These are phyloP conservation scores for Spheniscus mendiculus DNA, from an alignment of 2,113 vertebrate genomes.

Conservation along the genomic window DNA sequence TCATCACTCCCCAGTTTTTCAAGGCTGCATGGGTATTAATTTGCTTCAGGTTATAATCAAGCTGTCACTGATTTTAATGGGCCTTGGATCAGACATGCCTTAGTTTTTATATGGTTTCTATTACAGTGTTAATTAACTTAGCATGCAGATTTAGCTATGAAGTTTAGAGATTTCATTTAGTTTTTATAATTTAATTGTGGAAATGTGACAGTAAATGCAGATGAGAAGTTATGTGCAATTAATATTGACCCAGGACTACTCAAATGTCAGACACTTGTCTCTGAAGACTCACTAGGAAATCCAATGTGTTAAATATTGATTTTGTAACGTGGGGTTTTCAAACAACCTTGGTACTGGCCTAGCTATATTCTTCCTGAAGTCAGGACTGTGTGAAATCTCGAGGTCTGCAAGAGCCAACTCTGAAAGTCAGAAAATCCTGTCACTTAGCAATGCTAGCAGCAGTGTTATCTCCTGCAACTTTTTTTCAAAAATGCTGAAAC, in stretches of 20 bases:
- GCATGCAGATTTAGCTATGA: conserved; percentile 19
- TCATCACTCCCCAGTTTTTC: neutral
- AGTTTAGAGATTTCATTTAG: conserved; percentile 6
- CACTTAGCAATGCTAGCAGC: neutral
- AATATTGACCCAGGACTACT: conserved; percentile 16
- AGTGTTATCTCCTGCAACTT: neutral
- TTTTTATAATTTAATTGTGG: conserved; percentile 43
- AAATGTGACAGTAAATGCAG: conserved; percentile 3
- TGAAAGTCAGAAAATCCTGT: neutral
- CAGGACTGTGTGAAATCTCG: neutral
- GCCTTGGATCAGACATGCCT: neutral
- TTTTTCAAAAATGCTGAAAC: neutral
- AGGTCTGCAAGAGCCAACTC: neutral
- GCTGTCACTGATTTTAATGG: conserved; percentile 31
- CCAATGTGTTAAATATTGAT: conserved; percentile 6
- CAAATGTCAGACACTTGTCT: conserved; percentile 15
- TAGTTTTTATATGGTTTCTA: neutral
- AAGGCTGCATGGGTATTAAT: neutral
- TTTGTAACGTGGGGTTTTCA: neutral
- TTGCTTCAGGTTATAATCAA: conserved; percentile 30
- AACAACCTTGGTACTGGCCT: neutral
- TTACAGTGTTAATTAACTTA: conserved; percentile 50
- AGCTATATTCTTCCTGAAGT: neutral
- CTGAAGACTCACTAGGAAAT: conserved; percentile 8
- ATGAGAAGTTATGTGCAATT: conserved; percentile 20